phyloP scores from a whole-genome alignment of 2,797 vertebrate genomes.

The Hydrocynus forskahlii region DNA sequence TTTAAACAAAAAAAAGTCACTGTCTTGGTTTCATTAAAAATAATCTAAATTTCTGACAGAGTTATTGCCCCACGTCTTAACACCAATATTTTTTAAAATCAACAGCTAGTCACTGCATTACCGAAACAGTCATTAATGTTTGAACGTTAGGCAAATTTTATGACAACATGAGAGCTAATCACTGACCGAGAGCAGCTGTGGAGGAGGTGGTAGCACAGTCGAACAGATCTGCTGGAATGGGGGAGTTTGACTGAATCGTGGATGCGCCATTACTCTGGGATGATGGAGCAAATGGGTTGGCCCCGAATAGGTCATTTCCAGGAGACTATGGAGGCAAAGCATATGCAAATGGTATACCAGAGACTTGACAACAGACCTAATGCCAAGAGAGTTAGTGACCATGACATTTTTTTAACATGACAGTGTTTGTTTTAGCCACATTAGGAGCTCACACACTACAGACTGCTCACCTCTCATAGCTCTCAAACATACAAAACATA shows the following conservation, averaged over 20 bases:
- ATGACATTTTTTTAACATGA: background rate
- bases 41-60: no score
- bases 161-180: background rate
- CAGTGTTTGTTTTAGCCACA: background rate
- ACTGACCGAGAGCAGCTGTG: constrained; percentile 81
- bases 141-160: no score
- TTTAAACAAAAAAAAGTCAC: no score
- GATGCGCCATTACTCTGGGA: constrained; percentile 56
- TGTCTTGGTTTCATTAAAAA: no score
- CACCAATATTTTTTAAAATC: no score
- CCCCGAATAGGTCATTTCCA: constrained; percentile 81
- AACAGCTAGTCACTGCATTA: no score
- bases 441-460: background rate
- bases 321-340: constrained; percentile 70
- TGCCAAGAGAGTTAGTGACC: background rate
- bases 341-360: background rate
- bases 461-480: background rate
- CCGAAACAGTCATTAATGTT: no score
- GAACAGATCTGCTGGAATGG: constrained; percentile 79
- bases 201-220: constrained; percentile 65
- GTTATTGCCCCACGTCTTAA: no score
- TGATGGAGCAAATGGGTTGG: constrained; percentile 80
- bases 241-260: constrained; percentile 60
- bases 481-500: background rate
- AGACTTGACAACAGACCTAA: background rate